A percentile compares a stretch with the other conserved stretches of the same genome.
Evolutionary conservation across 2,113 vertebrate species (phyloP).

Genomic region (Ia io): DNA sequence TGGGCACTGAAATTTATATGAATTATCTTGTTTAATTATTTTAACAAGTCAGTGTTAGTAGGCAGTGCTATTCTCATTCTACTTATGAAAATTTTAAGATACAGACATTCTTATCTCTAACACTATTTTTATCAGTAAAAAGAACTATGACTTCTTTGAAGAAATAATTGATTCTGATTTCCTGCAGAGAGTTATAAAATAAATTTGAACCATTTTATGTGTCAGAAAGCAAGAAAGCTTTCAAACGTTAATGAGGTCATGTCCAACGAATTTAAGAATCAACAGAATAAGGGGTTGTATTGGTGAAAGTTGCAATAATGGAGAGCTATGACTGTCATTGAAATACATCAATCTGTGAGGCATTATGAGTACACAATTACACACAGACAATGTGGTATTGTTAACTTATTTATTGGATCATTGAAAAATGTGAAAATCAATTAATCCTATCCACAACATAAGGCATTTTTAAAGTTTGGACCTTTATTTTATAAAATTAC

Average conservation of each 20-base stretch:
- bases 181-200: background rate
- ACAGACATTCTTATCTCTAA: background rate
- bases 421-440: background rate
- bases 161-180: background rate
- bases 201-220: background rate
- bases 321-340: background rate
- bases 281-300: background rate
- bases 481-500: background rate
- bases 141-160: background rate
- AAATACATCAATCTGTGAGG: background rate
- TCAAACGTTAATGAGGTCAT: background rate
- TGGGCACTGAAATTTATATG: background rate
- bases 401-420: background rate
- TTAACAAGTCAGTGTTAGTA: background rate
- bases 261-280: background rate
- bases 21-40: background rate
- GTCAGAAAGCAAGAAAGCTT: background rate
- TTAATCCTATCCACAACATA: background rate
- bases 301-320: background rate
- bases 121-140: background rate
- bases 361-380: background rate
- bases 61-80: background rate
- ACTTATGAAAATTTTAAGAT: background rate
- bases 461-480: background rate
- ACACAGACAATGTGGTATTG: background rate